Evolutionary conservation across 35 echinoderm and acorn worm genomes (phyloP).

Genomic region (Ophiothrix spiculata): DNA sequence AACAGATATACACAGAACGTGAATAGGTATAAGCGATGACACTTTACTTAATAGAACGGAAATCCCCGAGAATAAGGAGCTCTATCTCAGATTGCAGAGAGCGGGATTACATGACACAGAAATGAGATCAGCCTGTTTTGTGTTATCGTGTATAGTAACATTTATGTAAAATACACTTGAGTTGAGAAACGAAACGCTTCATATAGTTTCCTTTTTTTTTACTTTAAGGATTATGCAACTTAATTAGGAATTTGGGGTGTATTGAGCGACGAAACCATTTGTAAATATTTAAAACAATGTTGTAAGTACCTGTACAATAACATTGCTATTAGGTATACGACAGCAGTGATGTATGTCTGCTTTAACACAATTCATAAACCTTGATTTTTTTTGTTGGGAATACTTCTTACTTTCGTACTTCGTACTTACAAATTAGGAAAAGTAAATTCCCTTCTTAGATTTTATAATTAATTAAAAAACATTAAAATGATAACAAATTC

Average conservation of each 20-base stretch:
- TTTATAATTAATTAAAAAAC: too few relatives aligned
- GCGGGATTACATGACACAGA: neutral
- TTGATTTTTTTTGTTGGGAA: too few relatives aligned
- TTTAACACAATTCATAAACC: too few relatives aligned
- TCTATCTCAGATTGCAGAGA: too few relatives aligned
- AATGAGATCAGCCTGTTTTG: neutral
- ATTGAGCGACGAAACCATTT: neutral
- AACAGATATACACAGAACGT: slow-evolving; percentile 8
- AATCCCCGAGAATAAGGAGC: neutral
- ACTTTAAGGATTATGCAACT: neutral
- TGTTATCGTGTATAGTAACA: neutral
- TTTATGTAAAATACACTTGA: neutral
- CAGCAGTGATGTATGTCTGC: too few relatives aligned
- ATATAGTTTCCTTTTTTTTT: too few relatives aligned
- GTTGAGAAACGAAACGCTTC: too few relatives aligned
- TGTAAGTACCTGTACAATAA: neutral
- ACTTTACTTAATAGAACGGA: slow-evolving; percentile 7
- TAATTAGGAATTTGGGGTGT: neutral
- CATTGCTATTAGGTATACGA: neutral
- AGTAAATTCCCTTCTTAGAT: too few relatives aligned
- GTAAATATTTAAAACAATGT: neutral
- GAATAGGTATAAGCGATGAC: neutral
- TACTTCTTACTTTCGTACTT: too few relatives aligned
- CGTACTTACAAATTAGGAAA: too few relatives aligned
- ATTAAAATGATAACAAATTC: too few relatives aligned